These are phyloP conservation scores for Onthophagus taurus DNA, from an alignment of 1,140 invertebrate genomes.

Conservation along the genomic window DNA sequence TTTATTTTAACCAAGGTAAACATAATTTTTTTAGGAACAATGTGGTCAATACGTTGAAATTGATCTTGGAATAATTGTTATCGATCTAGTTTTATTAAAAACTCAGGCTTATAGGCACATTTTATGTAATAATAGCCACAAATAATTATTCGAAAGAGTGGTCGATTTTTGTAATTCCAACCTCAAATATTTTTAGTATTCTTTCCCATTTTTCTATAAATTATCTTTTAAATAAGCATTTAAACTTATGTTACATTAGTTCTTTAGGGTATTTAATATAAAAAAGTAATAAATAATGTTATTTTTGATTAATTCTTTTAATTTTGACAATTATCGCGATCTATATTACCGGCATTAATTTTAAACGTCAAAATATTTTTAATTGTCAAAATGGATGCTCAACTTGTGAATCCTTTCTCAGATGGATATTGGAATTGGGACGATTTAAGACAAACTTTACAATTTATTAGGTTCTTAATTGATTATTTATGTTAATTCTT, in stretches of 20 bases:
- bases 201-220: neutral
- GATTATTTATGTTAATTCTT: slow-evolving; percentile 1
- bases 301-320: too few species aligned
- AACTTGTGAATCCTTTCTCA: slow-evolving; percentile 5
- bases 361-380: too few species aligned
- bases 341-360: too few species aligned
- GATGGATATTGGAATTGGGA: slow-evolving; percentile 28
- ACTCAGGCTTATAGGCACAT: neutral
- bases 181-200: slow-evolving; percentile 16
- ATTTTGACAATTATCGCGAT: too few species aligned
- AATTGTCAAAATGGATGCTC: slow-evolving; percentile 7
- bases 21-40: slow-evolving; percentile 47
- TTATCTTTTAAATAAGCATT: neutral
- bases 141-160: slow-evolving; percentile 29
- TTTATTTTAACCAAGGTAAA: slow-evolving; percentile 11
- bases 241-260: neutral
- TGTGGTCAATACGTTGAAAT: too few species aligned
- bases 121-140: slow-evolving; percentile 18
- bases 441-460: slow-evolving; percentile 14
- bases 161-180: slow-evolving; percentile 29
- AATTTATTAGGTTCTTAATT: slow-evolving; percentile 16
- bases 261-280: neutral
- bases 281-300: too few species aligned
- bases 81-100: neutral
- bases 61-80: neutral